These are phyloP conservation scores for Varanus komodoensis DNA, from an alignment of 2,113 vertebrate genomes.

Conservation along the genomic window DNA sequence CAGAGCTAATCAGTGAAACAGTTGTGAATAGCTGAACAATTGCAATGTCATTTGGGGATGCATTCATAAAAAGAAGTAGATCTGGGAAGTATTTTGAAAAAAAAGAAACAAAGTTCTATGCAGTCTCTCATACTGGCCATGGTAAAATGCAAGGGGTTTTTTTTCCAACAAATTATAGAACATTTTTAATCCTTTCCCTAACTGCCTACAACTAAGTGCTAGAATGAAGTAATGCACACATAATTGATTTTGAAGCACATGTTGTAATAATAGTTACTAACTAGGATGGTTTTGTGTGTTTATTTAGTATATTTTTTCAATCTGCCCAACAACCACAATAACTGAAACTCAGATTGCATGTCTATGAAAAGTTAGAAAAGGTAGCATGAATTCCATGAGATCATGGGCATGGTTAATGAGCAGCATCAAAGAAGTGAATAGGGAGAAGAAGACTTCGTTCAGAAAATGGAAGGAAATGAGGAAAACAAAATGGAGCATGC, in stretches of 20 bases:
- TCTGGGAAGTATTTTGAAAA: neutral
- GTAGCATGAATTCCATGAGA: too few relatives aligned
- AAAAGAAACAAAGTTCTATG: neutral
- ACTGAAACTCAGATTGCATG: too few relatives aligned
- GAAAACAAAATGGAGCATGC: too few relatives aligned
- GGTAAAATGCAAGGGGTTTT: neutral
- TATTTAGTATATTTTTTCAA: too few relatives aligned
- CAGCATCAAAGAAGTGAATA: too few relatives aligned
- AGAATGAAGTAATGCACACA: neutral
- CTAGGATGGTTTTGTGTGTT: neutral
- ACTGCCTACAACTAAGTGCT: constrained; percentile 46
- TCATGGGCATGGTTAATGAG: too few relatives aligned
- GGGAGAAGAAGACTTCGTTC: too few relatives aligned
- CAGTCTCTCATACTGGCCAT: neutral
- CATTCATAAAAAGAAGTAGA: neutral
- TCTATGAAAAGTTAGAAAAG: too few relatives aligned
- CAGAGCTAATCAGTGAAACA: neutral
- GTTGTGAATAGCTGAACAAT: neutral
- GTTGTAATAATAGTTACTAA: neutral
- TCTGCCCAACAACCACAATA: too few relatives aligned
- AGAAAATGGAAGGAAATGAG: too few relatives aligned
- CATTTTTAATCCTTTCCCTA: constrained; percentile 57
- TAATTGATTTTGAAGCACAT: neutral
- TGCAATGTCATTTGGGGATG: neutral
- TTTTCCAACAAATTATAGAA: neutral